Evolutionary conservation across 2,888 invertebrate species (phyloP).

Genomic region (Drosophila affinis): DNA sequence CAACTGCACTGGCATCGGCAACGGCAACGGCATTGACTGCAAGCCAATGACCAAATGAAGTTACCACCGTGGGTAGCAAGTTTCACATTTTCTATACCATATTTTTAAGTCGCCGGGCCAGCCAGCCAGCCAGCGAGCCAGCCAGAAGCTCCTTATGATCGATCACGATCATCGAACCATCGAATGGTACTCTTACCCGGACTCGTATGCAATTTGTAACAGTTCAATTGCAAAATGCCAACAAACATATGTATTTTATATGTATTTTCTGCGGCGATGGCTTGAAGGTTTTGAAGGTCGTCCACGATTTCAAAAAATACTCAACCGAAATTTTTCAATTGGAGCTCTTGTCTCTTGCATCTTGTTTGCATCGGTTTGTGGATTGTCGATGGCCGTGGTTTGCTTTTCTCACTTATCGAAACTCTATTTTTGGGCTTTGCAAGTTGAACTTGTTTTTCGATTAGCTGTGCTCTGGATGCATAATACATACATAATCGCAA

Average conservation of each 20-base stretch:
- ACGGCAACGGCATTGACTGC: slow-evolving; percentile 34
- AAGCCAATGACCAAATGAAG: slow-evolving; percentile 75
- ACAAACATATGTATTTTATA: slow-evolving; percentile 16
- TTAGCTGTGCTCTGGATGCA: slow-evolving; percentile 38
- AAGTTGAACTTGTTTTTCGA: slow-evolving; percentile 57
- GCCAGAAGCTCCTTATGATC: slow-evolving; percentile 1
- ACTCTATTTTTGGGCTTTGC: slow-evolving; percentile 9
- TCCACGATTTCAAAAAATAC: slow-evolving; percentile 16
- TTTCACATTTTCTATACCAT: slow-evolving; percentile 56
- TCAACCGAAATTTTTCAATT: neutral
- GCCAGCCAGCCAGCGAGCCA: neutral
- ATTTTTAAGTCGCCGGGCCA: slow-evolving; percentile 8
- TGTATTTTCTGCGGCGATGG: slow-evolving; percentile 3
- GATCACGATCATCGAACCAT: slow-evolving; percentile 22
- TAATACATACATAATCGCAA: neutral
- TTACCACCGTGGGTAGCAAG: slow-evolving; percentile 67
- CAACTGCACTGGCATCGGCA: neutral
- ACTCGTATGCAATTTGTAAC: slow-evolving; percentile 30
- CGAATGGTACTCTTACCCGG: slow-evolving; percentile 1
- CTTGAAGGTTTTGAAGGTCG: slow-evolving; percentile 39
- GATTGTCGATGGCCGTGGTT: slow-evolving; percentile 32
- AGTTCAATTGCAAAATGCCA: slow-evolving; percentile 30
- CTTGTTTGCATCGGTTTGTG: neutral
- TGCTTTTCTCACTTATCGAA: slow-evolving; percentile 16
- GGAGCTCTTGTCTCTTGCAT: neutral